Evolutionary conservation across 2,888 invertebrate genomes (phyloP), one percentile per base, ranked within the genome.

Genomic region (Caenorhabditis macrosperma): DNA sequence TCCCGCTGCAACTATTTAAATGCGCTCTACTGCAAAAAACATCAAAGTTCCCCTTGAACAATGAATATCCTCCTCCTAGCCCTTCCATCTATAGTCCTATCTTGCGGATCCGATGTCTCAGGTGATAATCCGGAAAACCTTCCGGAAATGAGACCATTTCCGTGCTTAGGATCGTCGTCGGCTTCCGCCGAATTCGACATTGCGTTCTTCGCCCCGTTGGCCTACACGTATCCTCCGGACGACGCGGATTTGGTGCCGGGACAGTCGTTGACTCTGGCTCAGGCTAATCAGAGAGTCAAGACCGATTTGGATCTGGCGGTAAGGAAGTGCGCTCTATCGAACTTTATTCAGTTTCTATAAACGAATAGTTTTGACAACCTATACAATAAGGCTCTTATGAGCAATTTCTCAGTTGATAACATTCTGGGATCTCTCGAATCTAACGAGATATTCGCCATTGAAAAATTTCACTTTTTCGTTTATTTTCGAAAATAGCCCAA

Each of bases 211-310:
- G 46, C 74, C 1, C 76, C 76, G n/a, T 9, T 76, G 2, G n/a
- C 52, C n/a, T 76, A 76, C 28, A 63, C 76, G 1, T 68, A 63
- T 9, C 75, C 75, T 12, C 67, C 67, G 10, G 46, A 67, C 9
- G 67, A 60, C 1, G 50, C 22, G 9, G 75, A 66, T 10, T 12
- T 52, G 1, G 28, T 38, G 28, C 50, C 60, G 1, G 76, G 57
- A 30, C 76, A 76, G 17, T 61, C 63, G 0, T 17, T 41, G 7
- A 68, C 68, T 30, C 5, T 41, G 15, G 74, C 50, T 12, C 28
- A 33, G 3, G 68, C 76, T 0, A 63, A 57, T 12, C 2, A 20
- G 9, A 33, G 26, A 48, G 63, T 68, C 20, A 57, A 61, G 35
- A 57, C 26, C 2, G 76, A 76, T 50, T 38, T 76, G 22, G 48